Percentiles rank a stretch among this genome's conserved stretches.
Conservation (phyloP, 2,888 invertebrate genomes). For the Magallana nippona region DNA sequence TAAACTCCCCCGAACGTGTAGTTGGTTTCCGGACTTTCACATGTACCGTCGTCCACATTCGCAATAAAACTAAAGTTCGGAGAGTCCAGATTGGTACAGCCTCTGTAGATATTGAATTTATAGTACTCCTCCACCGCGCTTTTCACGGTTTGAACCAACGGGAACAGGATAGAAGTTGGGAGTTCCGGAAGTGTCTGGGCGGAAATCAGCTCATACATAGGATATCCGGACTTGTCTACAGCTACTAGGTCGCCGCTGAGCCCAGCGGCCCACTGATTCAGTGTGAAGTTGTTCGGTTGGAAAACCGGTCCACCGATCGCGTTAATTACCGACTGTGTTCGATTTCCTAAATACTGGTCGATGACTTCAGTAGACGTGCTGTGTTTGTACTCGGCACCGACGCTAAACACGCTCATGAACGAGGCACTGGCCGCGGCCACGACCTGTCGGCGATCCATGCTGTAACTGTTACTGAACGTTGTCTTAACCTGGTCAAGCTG, state of each 20-base stretch:
- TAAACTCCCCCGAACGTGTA: constrained; percentile 73
- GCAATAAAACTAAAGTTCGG: constrained; percentile 71
- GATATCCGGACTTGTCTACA: constrained; percentile 71
- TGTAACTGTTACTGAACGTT: constrained; percentile 50
- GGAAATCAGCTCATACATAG: constrained; percentile 67
- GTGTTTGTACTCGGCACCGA: constrained; percentile 52
- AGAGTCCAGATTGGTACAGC: constrained; percentile 68
- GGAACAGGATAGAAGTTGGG: constrained; percentile 58
- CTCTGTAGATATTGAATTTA: constrained; percentile 67
- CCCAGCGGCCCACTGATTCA: constrained; percentile 62
- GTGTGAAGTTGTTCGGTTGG: constrained; percentile 63
- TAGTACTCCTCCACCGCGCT: constrained; percentile 69
- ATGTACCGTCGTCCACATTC: constrained; percentile 71
- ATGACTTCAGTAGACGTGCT: constrained; percentile 50
- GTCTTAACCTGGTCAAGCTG: constrained; percentile 62
- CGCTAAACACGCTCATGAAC: constrained; percentile 58
- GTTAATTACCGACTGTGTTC: constrained; percentile 58
- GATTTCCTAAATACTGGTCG: constrained; percentile 55
- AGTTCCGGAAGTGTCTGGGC: constrained; percentile 65
- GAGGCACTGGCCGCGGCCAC: constrained; percentile 65
- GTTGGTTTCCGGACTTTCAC: constrained; percentile 63
- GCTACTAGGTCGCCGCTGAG: constrained; percentile 68
- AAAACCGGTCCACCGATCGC: constrained; percentile 66
- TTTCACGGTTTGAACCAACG: constrained; percentile 59
- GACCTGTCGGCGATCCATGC: constrained; percentile 52